Conservation (phyloP, 1,140 invertebrate species). For the Medauroidea extradentata region DNA sequence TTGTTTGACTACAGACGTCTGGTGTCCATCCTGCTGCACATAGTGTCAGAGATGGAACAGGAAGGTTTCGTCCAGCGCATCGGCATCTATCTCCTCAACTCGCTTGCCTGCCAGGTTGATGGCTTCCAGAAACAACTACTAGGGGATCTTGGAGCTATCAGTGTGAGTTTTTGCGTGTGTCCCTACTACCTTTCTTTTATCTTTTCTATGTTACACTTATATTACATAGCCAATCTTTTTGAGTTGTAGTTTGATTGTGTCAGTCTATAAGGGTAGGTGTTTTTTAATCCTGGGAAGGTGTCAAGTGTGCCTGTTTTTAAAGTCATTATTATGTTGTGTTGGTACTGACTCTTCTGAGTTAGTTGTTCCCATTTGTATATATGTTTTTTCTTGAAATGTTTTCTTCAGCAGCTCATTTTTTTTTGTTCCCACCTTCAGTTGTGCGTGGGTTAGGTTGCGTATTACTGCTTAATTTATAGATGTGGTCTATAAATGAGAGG, state of each 20-base stretch:
- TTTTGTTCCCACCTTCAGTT: too few relatives aligned
- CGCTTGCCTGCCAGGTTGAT: conserved; percentile 93
- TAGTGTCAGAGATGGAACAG: conserved; percentile 72
- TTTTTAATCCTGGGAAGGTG: too few relatives aligned
- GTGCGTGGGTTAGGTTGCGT: too few relatives aligned
- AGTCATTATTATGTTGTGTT: not conserved
- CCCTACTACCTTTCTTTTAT: too few relatives aligned
- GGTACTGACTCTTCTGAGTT: not conserved
- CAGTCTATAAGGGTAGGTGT: too few relatives aligned
- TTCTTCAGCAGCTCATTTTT: too few relatives aligned
- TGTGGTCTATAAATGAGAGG: too few relatives aligned
- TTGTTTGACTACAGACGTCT: conserved; percentile 87
- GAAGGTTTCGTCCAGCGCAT: conserved; percentile 92
- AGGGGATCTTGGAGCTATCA: conserved; percentile 83
- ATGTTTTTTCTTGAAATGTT: not conserved
- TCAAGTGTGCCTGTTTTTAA: too few relatives aligned
- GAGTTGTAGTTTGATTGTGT: too few relatives aligned
- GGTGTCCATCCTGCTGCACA: conserved; percentile 78
- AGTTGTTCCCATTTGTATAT: not conserved
- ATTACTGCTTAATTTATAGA: too few relatives aligned
- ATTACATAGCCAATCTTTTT: too few relatives aligned
- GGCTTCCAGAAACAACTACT: conserved; percentile 85
- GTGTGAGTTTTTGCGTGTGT: conserved; percentile 51
- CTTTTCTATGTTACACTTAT: too few relatives aligned
- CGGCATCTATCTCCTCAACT: conserved; percentile 91